Conservation (phyloP, 2,113 vertebrate species). For the Alexandromys fortis region DNA sequence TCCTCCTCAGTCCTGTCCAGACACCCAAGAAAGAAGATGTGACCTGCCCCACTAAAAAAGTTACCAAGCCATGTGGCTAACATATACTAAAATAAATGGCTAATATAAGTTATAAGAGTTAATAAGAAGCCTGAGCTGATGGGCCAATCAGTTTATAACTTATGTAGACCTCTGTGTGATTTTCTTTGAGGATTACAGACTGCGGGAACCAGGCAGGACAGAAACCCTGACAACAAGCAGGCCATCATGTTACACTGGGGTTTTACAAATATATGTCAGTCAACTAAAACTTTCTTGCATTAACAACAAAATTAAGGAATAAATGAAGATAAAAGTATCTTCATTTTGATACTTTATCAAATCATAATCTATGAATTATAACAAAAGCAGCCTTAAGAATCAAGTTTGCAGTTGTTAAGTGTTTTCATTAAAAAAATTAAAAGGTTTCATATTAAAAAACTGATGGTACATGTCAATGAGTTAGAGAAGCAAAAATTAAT, state of each 20-base stretch:
- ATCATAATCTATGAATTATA: neutral
- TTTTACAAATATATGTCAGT: neutral
- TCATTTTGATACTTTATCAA: neutral
- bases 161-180: no score
- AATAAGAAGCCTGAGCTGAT: no score
- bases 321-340: neutral
- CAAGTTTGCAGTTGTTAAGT: neutral
- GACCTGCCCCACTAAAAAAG: no score
- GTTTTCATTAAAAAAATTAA: neutral
- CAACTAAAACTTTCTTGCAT: neutral
- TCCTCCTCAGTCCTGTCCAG: no score
- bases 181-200: no score
- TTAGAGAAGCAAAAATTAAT: neutral
- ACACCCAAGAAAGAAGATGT: no score
- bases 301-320: neutral
- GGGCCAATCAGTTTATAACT: no score
- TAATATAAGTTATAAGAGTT: no score
- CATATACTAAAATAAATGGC: no score
- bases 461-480: neutral
- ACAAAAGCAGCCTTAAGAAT: neutral
- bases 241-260: neutral
- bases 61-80: no score
- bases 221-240: no score
- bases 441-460: neutral
- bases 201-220: no score